Base-by-base conservation (phyloP, 2,888 invertebrate species). In the Fissipunctia ypsillon region DNA sequence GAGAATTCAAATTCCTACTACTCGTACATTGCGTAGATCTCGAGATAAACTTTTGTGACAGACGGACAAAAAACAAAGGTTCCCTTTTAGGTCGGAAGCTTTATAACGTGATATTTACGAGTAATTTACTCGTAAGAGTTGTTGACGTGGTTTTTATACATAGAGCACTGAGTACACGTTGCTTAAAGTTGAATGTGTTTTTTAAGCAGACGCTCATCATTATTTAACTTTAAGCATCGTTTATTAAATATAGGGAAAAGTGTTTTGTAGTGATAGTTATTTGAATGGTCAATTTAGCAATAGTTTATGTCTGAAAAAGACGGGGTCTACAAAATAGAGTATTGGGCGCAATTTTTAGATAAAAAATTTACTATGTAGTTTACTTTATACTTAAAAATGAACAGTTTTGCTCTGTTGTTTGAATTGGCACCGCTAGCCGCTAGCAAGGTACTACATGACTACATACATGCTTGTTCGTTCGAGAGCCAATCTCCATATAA, bases 401-500 rank as follows among this genome's bases (percentile, higher is more conserved):
- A 50, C 28, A 50, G 43, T 28, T 50, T n/a, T 31, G 14, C 10
- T 10, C 5, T 60, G 63, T 43, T 76, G 52, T 76, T 76, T 70
- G 57, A 45, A 52, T 76, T 76, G 41, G 60, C 50, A 69, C 14
- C 12, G n/a, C 61, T 48, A 35, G n/a, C 35, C 57, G 74, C 74
- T 19, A 59, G 57, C 41, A 12, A 12, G 43, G 5, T 22, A 45
- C 28, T 6, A 64, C 50, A 60, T 35, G 52, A 61, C 50, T 57
- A 50, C 16, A 3, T 28, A 76, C 45, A 61, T 25, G 57, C 14
- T 10, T 19, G 56, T 45, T 54, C 25, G 41, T 14, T 61, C 54
- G 41, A 64, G 41, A 70, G 41, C 41, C 64, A 76, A 76, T 76
- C 59, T 76, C 78, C 78, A 77, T 71, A 65, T 25, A 41, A 70